phyloP scores from a whole-genome alignment of 2,888 invertebrate species.

The Timema cristinae region DNA sequence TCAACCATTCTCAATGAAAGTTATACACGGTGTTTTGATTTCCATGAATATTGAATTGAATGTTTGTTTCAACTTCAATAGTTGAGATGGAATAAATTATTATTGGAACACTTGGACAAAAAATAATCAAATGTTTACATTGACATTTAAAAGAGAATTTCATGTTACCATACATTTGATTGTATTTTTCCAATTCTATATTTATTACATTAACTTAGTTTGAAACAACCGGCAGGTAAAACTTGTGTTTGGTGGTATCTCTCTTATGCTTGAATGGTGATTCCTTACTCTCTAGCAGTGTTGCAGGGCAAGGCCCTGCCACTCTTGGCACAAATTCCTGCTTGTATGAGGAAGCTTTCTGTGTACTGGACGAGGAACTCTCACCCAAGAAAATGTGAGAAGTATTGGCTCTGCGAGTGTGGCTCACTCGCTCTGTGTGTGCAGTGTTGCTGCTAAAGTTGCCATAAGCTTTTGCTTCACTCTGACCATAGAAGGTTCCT shows the following conservation, averaged over 20 bases:
- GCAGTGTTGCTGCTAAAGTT: conserved; percentile 47
- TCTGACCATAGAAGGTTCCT: conserved; percentile 61
- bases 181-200: background rate
- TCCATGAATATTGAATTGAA: too few species aligned
- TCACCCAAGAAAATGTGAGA: conserved; percentile 77
- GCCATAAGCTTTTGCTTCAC: conserved; percentile 64
- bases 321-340: conserved; percentile 70
- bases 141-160: too few species aligned
- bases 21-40: too few species aligned
- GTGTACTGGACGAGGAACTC: conserved; percentile 39
- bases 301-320: conserved; percentile 73
- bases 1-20: too few species aligned
- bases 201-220: conserved; percentile 28
- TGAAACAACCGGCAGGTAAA: conserved; percentile 64
- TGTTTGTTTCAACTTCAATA: too few species aligned
- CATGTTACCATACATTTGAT: background rate
- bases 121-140: too few species aligned
- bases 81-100: too few species aligned
- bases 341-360: conserved; percentile 64
- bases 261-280: conserved; percentile 80
- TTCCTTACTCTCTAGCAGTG: conserved; percentile 63
- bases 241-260: conserved; percentile 80
- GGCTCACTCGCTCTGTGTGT: conserved; percentile 39
- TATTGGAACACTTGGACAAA: too few species aligned
- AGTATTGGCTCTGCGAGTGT: conserved; percentile 61